These are phyloP conservation scores for Cichlasoma orientale DNA, from an alignment of 2,797 vertebrate species.

Conservation along the genomic window DNA sequence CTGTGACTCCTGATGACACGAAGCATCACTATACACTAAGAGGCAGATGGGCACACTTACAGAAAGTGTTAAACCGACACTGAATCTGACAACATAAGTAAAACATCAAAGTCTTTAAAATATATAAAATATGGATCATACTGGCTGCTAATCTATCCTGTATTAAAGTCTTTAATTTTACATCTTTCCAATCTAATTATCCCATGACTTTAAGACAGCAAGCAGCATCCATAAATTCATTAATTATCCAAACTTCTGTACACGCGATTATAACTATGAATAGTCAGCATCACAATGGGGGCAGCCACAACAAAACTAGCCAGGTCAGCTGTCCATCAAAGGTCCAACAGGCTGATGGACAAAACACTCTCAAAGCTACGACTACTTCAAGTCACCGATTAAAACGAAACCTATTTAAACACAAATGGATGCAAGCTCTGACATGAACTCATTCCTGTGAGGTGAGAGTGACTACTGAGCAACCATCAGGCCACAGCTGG, in stretches of 20 bases:
- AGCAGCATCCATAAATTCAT: not conserved
- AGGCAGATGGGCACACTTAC: not conserved
- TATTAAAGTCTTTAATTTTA: not conserved
- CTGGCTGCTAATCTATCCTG: not conserved
- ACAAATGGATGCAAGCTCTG: not conserved
- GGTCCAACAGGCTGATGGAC: conserved; percentile 2
- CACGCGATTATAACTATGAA: conserved; percentile 35
- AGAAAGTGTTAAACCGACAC: not conserved
- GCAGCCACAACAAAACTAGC: not conserved
- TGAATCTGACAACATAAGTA: not conserved
- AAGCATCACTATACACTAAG: conserved; percentile 6
- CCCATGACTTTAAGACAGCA: not conserved
- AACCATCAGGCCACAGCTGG: not conserved
- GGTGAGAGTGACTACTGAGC: not conserved
- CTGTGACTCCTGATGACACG: conserved; percentile 13
- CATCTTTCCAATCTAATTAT: not conserved
- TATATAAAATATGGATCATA: not conserved
- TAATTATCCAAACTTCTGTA: conserved; percentile 7
- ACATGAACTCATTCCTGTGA: conserved; percentile 3
- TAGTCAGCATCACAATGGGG: not conserved
- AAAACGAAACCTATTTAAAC: not conserved
- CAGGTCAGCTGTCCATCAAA: conserved; percentile 24
- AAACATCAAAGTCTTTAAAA: not conserved
- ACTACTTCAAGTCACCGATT: not conserved
- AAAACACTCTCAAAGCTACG: not conserved